These are phyloP conservation scores for Synergus umbraculus DNA, from an alignment of 2,888 invertebrate species.

Conservation along the genomic window DNA sequence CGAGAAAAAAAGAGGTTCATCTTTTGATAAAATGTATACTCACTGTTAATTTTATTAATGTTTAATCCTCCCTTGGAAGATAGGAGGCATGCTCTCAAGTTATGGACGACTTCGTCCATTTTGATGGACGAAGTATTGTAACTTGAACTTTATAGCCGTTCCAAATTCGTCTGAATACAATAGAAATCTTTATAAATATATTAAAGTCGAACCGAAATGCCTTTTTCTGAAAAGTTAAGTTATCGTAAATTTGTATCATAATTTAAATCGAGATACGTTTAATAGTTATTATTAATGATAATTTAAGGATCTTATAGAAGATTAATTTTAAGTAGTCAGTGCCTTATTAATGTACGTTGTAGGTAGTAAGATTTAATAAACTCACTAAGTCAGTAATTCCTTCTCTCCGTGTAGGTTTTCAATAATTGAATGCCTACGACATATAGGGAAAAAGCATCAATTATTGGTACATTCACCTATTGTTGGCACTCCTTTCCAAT, in stretches of 20 bases:
- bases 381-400: too few relatives aligned
- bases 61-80: constrained; percentile 62
- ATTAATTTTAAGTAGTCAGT: too few relatives aligned
- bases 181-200: neutral
- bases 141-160: neutral
- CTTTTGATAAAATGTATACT: constrained; percentile 74
- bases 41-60: constrained; percentile 79
- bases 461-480: too few relatives aligned
- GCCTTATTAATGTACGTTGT: too few relatives aligned
- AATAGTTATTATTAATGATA: too few relatives aligned
- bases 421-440: too few relatives aligned
- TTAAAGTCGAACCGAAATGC: neutral
- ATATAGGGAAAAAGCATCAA: too few relatives aligned
- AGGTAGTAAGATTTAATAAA: too few relatives aligned
- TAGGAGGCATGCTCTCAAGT: constrained; percentile 62
- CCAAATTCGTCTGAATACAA: neutral
- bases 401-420: too few relatives aligned
- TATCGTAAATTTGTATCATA: neutral
- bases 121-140: neutral
- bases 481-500: too few relatives aligned
- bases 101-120: constrained; percentile 54
- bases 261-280: neutral
- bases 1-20: too few relatives aligned
- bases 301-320: too few relatives aligned
- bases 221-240: neutral